A percentile compares a stretch with the other conserved stretches of the same genome.
Conservation (phyloP, 2,113 vertebrate genomes). For the Siniperca chuatsi region DNA sequence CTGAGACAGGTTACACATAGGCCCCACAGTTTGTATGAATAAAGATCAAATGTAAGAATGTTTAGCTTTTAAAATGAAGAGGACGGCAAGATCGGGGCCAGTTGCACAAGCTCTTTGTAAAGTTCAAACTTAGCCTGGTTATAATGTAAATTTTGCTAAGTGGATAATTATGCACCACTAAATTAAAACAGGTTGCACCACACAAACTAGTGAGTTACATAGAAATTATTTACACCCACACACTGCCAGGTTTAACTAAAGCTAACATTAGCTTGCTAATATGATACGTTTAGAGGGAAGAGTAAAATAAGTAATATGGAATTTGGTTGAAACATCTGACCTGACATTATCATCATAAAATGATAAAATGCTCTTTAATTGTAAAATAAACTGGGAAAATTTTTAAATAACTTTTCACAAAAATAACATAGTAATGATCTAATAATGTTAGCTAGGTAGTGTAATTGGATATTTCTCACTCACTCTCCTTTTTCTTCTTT, state of each 20-base stretch:
- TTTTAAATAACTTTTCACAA: not conserved
- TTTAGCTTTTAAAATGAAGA: conserved; percentile 17
- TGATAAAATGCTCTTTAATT: not conserved
- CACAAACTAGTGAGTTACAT: not conserved
- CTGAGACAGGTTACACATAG: not conserved
- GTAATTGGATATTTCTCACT: too few species aligned
- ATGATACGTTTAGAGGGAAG: not conserved
- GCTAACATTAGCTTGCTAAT: too few species aligned
- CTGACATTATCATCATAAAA: not conserved
- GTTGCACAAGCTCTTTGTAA: not conserved
- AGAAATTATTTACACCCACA: not conserved
- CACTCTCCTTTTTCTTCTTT: too few species aligned
- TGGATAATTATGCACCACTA: not conserved
- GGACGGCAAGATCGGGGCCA: not conserved
- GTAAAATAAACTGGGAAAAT: not conserved
- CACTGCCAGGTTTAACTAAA: not conserved
- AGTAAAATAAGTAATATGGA: not conserved
- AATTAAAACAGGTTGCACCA: not conserved
- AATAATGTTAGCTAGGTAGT: too few species aligned
- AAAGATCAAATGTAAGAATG: not conserved
- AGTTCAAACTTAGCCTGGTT: not conserved
- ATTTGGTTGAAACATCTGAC: not conserved
- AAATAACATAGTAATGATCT: too few species aligned
- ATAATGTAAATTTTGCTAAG: not conserved
- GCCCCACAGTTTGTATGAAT: not conserved